These are phyloP conservation scores for Mallateleia sp. DNA, from an alignment of 2,888 invertebrate genomes.

Conservation along the genomic window DNA sequence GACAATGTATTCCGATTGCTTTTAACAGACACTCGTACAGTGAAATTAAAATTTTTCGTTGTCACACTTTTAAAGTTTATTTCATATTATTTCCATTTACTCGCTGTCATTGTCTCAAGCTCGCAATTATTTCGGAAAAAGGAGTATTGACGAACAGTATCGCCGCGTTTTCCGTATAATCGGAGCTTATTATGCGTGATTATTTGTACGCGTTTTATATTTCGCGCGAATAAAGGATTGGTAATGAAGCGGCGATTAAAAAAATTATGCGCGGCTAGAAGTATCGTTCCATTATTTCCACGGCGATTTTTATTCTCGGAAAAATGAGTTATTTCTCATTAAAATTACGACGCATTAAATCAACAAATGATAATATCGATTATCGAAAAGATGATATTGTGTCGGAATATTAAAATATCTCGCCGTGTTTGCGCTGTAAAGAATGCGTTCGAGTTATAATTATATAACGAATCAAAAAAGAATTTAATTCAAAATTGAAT, in stretches of 20 bases:
- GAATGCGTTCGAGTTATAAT: background rate
- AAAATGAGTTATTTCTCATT: too few relatives aligned
- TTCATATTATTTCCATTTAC: too few relatives aligned
- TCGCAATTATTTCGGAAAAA: conserved; percentile 62
- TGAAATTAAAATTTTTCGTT: too few relatives aligned
- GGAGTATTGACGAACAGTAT: too few relatives aligned
- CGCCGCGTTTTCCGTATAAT: too few relatives aligned
- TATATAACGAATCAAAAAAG: background rate
- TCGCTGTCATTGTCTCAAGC: conserved; percentile 73
- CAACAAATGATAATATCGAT: background rate
- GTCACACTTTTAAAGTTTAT: too few relatives aligned
- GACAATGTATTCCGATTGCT: too few relatives aligned
- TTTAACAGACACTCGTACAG: too few relatives aligned
- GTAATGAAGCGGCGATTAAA: conserved; percentile 46
- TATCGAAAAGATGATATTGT: background rate
- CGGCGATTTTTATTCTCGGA: conserved; percentile 48
- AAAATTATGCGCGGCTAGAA: conserved; percentile 3
- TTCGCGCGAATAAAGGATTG: conserved; percentile 32
- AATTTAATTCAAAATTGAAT: conserved; percentile 32
- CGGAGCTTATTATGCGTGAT: conserved; percentile 64
- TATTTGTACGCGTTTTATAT: conserved; percentile 59
- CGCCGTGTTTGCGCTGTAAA: background rate
- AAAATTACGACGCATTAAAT: too few relatives aligned
- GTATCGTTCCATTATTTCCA: too few relatives aligned
- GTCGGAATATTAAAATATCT: background rate